Evolutionary conservation across 2,888 invertebrate species (phyloP).

Genomic region (Melanchra persicariae): DNA sequence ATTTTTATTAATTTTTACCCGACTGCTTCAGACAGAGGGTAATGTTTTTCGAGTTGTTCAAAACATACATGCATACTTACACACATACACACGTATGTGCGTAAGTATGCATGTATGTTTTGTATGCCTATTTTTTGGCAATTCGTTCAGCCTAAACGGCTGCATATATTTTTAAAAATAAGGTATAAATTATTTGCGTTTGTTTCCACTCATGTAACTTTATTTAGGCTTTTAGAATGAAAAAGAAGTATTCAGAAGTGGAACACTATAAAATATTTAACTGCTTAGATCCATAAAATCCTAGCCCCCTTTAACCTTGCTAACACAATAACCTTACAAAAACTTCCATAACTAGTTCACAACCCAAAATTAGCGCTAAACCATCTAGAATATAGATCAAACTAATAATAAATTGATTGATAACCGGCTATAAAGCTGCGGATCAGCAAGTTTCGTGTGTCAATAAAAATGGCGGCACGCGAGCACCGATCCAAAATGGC

Average conservation of each 20-base stretch:
- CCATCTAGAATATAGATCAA: constrained; percentile 40
- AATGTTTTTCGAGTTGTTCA: no score
- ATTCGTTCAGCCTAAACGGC: no score
- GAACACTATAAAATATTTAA: not conserved
- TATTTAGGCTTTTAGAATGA: not conserved
- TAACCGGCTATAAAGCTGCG: constrained; percentile 55
- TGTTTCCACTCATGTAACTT: not conserved
- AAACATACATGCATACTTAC: no score
- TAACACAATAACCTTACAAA: constrained; percentile 10
- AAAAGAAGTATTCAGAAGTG: not conserved
- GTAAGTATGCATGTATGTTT: no score
- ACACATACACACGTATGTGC: no score
- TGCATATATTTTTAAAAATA: no score
- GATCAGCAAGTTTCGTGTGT: constrained; percentile 51
- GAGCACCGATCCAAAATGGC: constrained; percentile 49
- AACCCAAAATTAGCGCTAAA: constrained; percentile 38
- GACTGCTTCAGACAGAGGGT: no score
- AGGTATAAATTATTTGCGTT: no score
- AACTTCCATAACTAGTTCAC: not conserved
- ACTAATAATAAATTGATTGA: constrained; percentile 65
- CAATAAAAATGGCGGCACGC: constrained; percentile 64
- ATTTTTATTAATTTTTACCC: no score
- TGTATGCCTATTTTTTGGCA: no score
- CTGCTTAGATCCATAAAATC: not conserved
- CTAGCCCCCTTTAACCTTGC: not conserved